These are phyloP conservation scores for Himalopsyche kuldschensis DNA, from an alignment of 2,888 invertebrate genomes.

Conservation along the genomic window DNA sequence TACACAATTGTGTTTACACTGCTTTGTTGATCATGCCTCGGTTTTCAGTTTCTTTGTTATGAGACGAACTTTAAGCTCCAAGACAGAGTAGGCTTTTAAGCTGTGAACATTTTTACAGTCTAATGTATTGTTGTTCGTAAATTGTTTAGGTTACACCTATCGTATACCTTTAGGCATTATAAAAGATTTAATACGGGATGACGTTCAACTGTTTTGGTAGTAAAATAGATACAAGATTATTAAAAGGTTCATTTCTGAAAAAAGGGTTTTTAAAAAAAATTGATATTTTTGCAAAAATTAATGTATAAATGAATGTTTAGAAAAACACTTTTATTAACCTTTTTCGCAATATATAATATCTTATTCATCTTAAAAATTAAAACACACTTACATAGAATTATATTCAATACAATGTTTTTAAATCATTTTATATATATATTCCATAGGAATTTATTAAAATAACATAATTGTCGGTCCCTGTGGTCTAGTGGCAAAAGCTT, in stretches of 20 bases:
- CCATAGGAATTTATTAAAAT: too few species aligned
- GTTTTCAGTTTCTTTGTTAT: background rate
- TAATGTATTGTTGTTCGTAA: background rate
- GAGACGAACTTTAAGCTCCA: background rate
- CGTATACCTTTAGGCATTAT: background rate
- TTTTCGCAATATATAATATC: too few species aligned
- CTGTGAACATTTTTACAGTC: background rate
- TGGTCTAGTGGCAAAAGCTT: too few species aligned
- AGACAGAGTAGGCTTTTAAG: background rate
- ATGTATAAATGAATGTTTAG: too few species aligned
- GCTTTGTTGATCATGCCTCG: background rate
- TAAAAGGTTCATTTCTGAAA: background rate
- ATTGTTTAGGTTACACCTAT: background rate
- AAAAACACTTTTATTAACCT: too few species aligned
- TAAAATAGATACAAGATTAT: background rate
- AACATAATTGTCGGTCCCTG: too few species aligned
- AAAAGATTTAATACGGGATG: background rate
- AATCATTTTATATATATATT: too few species aligned
- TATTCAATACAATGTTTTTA: too few species aligned
- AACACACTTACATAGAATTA: too few species aligned
- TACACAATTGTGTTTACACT: background rate
- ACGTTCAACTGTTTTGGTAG: background rate
- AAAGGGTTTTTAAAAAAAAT: too few species aligned
- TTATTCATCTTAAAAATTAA: too few species aligned
- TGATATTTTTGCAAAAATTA: too few species aligned